Evolutionary conservation across 2,888 invertebrate species (phyloP), one percentile per base, ranked within the genome.

Genomic region (Lissonota sp.): DNA sequence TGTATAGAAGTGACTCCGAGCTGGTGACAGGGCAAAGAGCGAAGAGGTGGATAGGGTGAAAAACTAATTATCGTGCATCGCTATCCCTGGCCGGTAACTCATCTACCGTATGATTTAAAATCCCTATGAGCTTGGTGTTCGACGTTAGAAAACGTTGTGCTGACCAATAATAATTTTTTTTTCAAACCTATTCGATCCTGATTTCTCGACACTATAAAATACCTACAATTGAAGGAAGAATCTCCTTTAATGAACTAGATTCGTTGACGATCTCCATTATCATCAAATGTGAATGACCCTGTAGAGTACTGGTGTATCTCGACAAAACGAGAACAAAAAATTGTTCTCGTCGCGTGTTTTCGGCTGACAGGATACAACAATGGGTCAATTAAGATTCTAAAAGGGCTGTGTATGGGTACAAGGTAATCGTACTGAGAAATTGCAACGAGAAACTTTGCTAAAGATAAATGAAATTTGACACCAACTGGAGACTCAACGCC

Each of bases 51-150:
- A n/a, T n/a, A 55, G 39, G 57, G 63, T 16, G 37, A 16, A 57
- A 55, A 64, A 73, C 46, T 73, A 64, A 73, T 73, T 73, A 46
- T 73, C 73, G 46, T 44, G 40, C 14, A 55, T 12, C 14, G 55
- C 42, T 44, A 63, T 26, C 64, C 55, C 26, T 51, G 26, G 62
- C n/a, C n/a, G n/a, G n/a, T n/a, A n/a, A 42, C n/a, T n/a, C n/a
- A n/a, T n/a, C n/a, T n/a, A n/a, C n/a, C n/a, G n/a, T n/a, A n/a
- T n/a, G n/a, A n/a, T n/a, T n/a, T n/a, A n/a, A n/a, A n/a, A n/a
- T n/a, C n/a, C n/a, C n/a, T n/a, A n/a, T n/a, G n/a, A n/a, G n/a
- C n/a, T n/a, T n/a, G n/a, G n/a, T n/a, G n/a, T n/a, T n/a, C n/a
- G n/a, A n/a, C n/a, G n/a, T n/a, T n/a, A n/a, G n/a, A n/a, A n/a